These are phyloP conservation scores for Hydrotaea diabolus DNA, from an alignment of 2,888 invertebrate species.

Conservation along the genomic window DNA sequence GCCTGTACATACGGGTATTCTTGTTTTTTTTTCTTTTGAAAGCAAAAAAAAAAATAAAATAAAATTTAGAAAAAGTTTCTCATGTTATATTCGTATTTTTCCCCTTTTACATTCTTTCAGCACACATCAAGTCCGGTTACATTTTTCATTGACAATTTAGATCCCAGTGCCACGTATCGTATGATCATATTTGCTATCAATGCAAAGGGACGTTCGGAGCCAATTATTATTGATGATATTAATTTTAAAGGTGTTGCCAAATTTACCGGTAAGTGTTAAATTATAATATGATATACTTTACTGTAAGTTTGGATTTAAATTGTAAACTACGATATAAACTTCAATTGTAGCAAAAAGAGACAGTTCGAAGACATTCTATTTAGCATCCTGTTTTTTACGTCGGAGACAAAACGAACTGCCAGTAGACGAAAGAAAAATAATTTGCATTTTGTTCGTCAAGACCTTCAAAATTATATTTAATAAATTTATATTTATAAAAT, in stretches of 20 bases:
- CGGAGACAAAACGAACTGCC: no score
- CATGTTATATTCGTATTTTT: constrained; percentile 13
- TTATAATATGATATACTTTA: no score
- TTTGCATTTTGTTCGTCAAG: no score
- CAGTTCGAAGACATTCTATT: no score
- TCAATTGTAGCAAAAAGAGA: no score
- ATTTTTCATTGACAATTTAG: constrained; percentile 82
- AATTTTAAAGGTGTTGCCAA: constrained; percentile 93
- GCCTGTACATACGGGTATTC: no score
- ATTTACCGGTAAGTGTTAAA: constrained; percentile 90
- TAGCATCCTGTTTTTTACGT: no score
- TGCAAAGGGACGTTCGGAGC: constrained; percentile 92
- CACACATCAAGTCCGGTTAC: constrained; percentile 79
- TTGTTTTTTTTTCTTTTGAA: background rate
- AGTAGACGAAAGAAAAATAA: no score
- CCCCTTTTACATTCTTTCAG: constrained; percentile 46
- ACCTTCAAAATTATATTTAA: no score
- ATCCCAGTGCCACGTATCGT: constrained; percentile 89
- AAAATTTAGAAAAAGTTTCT: constrained; percentile 16
- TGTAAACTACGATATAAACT: no score
- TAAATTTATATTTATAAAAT: no score
- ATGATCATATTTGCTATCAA: constrained; percentile 92
- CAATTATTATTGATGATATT: constrained; percentile 90
- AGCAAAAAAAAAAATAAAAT: constrained; percentile 21
- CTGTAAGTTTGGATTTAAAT: no score